These are phyloP conservation scores for Acleris cristana DNA, from an alignment of 2,888 invertebrate genomes.

Conservation along the genomic window DNA sequence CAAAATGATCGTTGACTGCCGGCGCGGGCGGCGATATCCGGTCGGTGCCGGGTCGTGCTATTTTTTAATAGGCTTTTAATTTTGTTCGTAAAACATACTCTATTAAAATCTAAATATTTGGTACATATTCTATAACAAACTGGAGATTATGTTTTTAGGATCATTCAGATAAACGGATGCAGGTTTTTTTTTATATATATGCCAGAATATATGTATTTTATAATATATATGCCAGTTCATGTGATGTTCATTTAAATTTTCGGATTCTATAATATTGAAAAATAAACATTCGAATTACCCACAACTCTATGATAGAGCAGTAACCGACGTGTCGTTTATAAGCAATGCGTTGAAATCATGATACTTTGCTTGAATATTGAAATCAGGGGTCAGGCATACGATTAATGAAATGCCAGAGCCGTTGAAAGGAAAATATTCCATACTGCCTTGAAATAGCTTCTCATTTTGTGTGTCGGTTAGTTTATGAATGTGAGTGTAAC, in stretches of 20 bases:
- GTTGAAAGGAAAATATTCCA: slow-evolving; percentile 5
- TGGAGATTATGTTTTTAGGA: background rate
- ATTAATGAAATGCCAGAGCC: slow-evolving; percentile 31
- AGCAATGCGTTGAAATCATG: slow-evolving; percentile 39
- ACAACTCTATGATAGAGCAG: background rate
- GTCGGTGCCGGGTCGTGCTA: slow-evolving; percentile 4
- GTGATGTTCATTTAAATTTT: background rate
- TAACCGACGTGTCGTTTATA: slow-evolving; percentile 1
- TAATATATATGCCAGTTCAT: background rate
- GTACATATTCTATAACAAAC: background rate
- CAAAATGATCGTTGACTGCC: slow-evolving; percentile 25
- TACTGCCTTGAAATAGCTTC: background rate
- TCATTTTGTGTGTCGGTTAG: slow-evolving; percentile 1
- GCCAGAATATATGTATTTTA: background rate
- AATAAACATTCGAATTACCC: too few relatives aligned
- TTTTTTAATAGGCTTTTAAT: slow-evolving; percentile 14
- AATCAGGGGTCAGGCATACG: slow-evolving; percentile 53
- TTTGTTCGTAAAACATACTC: slow-evolving; percentile 1
- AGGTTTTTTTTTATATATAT: background rate
- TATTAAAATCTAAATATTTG: background rate
- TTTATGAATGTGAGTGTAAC: slow-evolving; percentile 20
- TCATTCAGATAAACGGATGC: background rate
- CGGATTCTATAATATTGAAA: too few relatives aligned
- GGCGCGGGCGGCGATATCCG: slow-evolving; percentile 27
- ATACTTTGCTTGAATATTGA: slow-evolving; percentile 56